phyloP scores from a whole-genome alignment of 2,888 invertebrate genomes.

The Pomacea canaliculata region DNA sequence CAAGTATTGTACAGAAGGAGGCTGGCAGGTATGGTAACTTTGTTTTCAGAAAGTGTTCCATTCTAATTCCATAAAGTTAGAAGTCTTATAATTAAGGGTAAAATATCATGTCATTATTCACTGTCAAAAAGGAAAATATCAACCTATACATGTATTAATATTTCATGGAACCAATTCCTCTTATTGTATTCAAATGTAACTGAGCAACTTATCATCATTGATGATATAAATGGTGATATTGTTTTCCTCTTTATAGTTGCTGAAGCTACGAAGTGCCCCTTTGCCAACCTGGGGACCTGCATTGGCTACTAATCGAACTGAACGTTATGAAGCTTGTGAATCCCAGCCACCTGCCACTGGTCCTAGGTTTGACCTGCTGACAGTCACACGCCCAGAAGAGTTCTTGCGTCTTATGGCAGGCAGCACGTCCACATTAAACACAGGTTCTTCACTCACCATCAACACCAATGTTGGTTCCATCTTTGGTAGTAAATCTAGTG shows the following conservation, averaged over 20 bases:
- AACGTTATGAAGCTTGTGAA: conserved; percentile 22
- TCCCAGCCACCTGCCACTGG: conserved; percentile 13
- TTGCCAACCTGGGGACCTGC: conserved; percentile 36
- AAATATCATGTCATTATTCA: too few relatives aligned
- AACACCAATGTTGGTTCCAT: conserved; percentile 21
- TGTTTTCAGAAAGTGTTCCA: background rate
- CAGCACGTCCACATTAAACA: conserved; percentile 29
- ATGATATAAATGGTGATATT: too few relatives aligned
- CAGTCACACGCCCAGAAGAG: conserved; percentile 20
- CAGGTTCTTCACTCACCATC: conserved; percentile 22
- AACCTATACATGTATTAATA: too few relatives aligned
- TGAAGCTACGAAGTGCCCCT: conserved; percentile 29
- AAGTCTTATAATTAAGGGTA: too few relatives aligned
- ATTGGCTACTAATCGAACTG: conserved; percentile 28
- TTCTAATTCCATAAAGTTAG: too few relatives aligned
- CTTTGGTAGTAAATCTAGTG: conserved; percentile 24
- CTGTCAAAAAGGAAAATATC: too few relatives aligned
- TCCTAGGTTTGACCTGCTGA: conserved; percentile 26
- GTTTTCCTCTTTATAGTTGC: conserved; percentile 14
- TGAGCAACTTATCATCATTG: too few relatives aligned
- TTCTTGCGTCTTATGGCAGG: conserved; percentile 27
- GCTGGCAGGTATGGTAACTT: conserved; percentile 55
- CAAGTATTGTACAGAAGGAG: conserved; percentile 62
- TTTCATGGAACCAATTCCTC: too few relatives aligned
- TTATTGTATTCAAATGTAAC: too few relatives aligned